Conservation (phyloP, 92 coral and sea anemone species). For the Epizoanthus ramosus region DNA sequence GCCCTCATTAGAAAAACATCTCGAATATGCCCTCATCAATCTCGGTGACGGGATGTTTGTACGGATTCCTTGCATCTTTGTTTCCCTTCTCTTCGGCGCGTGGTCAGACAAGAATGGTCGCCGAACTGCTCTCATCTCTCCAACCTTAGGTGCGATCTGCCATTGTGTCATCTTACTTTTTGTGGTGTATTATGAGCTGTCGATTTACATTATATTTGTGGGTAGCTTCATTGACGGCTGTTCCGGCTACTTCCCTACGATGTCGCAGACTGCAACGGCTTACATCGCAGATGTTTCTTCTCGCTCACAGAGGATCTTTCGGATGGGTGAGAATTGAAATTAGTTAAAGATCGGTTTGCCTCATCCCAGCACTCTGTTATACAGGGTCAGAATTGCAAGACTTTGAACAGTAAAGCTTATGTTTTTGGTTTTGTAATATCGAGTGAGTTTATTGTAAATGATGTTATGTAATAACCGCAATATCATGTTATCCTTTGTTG, state of each 20-base stretch:
- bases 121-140: not conserved
- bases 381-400: too few species aligned
- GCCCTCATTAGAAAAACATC: too few species aligned
- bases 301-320: not conserved
- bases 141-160: not conserved
- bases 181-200: not conserved
- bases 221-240: slow-evolving; percentile 19
- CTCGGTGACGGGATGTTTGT: slow-evolving; percentile 5
- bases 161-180: not conserved
- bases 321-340: not conserved
- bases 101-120: too few species aligned
- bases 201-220: not conserved
- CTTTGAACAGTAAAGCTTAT: too few species aligned
- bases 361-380: too few species aligned
- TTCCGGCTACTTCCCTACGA: not conserved
- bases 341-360: not conserved
- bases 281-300: slow-evolving; percentile 6
- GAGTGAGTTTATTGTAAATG: too few species aligned
- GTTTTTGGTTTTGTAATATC: too few species aligned
- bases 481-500: not conserved
- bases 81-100: too few species aligned
- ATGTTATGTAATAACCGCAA: not conserved
- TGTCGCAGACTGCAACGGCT: not conserved
- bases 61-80: too few species aligned
- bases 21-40: not conserved